Evolutionary conservation across 2,113 vertebrate species (phyloP), one percentile per base, ranked within the genome.

Genomic region (Lepus europaeus): DNA sequence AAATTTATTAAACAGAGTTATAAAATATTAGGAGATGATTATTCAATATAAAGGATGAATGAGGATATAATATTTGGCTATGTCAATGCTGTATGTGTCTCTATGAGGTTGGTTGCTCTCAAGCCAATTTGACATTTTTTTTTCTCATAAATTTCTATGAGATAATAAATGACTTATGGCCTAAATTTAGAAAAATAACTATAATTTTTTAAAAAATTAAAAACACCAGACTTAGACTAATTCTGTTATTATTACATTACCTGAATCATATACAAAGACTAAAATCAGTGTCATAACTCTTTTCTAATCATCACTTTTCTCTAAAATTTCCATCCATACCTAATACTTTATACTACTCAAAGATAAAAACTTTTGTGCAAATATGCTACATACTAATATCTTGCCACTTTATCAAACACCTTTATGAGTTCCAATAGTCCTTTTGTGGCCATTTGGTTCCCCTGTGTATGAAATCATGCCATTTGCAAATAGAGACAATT

Each of bases 31-130:
- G n/a, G 23, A 73, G 17, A 13, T 63, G 81, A 31, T 80, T 93
- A 80, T 91, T 79, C 9, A 70, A 84, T 91, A 10, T 73, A 74
- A 96, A 88, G 16, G 81, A 56, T 29, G 11, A 87, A 53, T 33
- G 14, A 94, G 29, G 10, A 89, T 92, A 64, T 72, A 85, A 63
- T 72, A 61, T 63, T 89, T 86, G 13, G 5, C 33, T 84, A 39
- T 8, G 1, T 93, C 22, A 45, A 29, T 91, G 49, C 6, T 23
- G 76, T 59, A 13, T 68, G 31, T 25, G 45, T 45, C 14, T 87
- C 22, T 91, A 31, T 66, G 31, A 83, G 2, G 56, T 64, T 85
- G 23, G 49, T 53, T 83, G 10, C 64, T 89, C 86, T 95, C 53
- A 96, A 77, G 36, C 82, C 29, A 90, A 63, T 33, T 78, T 91